A percentile compares a stretch with the other conserved stretches of the same genome.
These are phyloP conservation scores for Daphoenositta chrysoptera DNA, from an alignment of 2,113 vertebrate species.

Conservation along the genomic window DNA sequence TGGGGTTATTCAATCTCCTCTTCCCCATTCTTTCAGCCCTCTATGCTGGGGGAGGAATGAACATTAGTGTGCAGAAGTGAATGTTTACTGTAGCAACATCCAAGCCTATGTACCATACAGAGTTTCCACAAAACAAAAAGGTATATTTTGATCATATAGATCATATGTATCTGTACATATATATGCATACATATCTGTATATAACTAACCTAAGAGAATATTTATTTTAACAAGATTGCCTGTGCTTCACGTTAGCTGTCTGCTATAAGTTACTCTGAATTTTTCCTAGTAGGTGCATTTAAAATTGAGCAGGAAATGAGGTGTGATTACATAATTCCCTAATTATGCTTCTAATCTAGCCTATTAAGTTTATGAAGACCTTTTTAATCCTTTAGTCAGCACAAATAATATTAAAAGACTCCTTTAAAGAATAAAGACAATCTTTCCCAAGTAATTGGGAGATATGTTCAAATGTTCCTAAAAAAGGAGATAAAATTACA, in stretches of 20 bases:
- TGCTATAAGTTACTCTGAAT: not conserved
- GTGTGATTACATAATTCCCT: not conserved
- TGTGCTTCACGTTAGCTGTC: not conserved
- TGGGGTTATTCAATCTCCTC: not conserved
- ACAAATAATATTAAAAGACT: not conserved
- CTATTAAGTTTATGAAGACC: not conserved
- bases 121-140: not conserved
- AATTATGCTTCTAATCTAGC: not conserved
- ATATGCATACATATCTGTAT: not conserved
- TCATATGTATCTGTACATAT: fast-evolving
- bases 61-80: not conserved
- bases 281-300: not conserved
- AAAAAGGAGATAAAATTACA: not conserved
- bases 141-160: not conserved
- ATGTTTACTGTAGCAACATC: not conserved
- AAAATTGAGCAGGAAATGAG: not conserved
- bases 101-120: not conserved
- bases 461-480: not conserved
- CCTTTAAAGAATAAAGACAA: not conserved
- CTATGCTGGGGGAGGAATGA: not conserved
- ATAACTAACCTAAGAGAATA: not conserved
- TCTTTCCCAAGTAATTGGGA: not conserved
- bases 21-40: not conserved
- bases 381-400: not conserved
- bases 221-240: not conserved